Percentiles rank a stretch among this genome's conserved stretches.
Conservation (phyloP, 2,797 vertebrate genomes). For the Nannoperca obscura region DNA sequence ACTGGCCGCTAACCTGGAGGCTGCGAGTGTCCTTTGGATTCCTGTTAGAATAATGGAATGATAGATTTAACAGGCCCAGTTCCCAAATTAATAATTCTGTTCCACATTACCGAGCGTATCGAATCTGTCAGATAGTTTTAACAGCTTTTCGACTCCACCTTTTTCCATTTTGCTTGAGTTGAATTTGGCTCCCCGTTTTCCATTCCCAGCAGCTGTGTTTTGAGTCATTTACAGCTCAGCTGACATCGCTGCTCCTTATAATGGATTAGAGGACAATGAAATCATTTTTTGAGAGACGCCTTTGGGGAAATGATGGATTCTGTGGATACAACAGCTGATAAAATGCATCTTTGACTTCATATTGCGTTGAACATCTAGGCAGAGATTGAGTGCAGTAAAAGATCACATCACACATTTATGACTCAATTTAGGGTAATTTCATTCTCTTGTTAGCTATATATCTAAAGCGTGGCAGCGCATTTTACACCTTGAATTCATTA, state of each 20-base stretch:
- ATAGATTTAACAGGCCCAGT: constrained; percentile 84
- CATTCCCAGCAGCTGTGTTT: constrained; percentile 80
- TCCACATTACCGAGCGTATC: constrained; percentile 78
- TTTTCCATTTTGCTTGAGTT: constrained; percentile 73
- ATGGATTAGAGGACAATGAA: constrained; percentile 78
- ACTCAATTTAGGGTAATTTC: constrained; percentile 28
- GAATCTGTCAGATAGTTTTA: constrained; percentile 80
- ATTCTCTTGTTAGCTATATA: background rate
- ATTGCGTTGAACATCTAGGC: constrained; percentile 56
- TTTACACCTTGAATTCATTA: background rate
- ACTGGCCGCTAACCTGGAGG: constrained; percentile 67
- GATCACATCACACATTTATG: constrained; percentile 37
- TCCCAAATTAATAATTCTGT: constrained; percentile 83
- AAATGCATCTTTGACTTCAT: constrained; percentile 52
- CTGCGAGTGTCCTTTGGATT: constrained; percentile 74
- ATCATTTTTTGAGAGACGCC: constrained; percentile 60
- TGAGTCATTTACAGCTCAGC: constrained; percentile 88
- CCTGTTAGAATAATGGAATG: constrained; percentile 83
- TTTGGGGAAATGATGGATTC: constrained; percentile 76
- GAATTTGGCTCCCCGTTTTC: constrained; percentile 71
- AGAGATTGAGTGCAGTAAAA: constrained; percentile 25
- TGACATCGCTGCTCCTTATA: constrained; percentile 80
- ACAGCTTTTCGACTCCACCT: constrained; percentile 69
- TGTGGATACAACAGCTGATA: constrained; percentile 66
- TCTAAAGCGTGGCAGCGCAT: background rate